A percentile compares a stretch with the other conserved stretches of the same genome.
Conservation (phyloP, 2,888 invertebrate genomes). For the Schizotus pectinicornis region DNA sequence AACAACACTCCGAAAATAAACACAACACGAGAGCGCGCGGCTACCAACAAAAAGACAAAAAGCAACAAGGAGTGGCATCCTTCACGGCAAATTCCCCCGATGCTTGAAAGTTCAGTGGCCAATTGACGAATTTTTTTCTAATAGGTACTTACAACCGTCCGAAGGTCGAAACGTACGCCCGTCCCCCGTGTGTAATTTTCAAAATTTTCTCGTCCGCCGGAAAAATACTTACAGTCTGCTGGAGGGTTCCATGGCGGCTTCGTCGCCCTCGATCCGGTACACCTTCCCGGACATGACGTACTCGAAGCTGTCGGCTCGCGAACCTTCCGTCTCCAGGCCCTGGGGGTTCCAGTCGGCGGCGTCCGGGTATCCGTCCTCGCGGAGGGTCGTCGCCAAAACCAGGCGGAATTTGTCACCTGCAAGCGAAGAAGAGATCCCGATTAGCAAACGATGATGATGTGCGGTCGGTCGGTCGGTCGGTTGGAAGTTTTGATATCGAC, state of each 20-base stretch:
- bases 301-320: constrained; percentile 95
- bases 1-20: too few species aligned
- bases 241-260: constrained; percentile 83
- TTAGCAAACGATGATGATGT: neutral
- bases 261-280: constrained; percentile 96
- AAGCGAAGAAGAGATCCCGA: neutral
- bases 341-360: constrained; percentile 92
- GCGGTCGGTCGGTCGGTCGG: too few species aligned
- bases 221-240: constrained; percentile 70
- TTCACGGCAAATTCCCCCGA: constrained; percentile 13
- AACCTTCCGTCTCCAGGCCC: constrained; percentile 79
- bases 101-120: constrained; percentile 21
- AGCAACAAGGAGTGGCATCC: constrained; percentile 19
- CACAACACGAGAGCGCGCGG: too few species aligned
- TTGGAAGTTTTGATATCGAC: neutral
- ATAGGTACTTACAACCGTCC: too few species aligned
- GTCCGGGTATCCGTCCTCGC: constrained; percentile 97
- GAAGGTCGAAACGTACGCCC: constrained; percentile 5
- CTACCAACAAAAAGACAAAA: too few species aligned
- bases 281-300: constrained; percentile 99
- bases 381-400: constrained; percentile 91
- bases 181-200: constrained; percentile 1
- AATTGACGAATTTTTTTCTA: constrained; percentile 13
- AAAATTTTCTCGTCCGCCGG: neutral
- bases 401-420: constrained; percentile 74